Evolutionary conservation across 2,888 invertebrate genomes (phyloP), one percentile per base, ranked within the genome.

Genomic region (Drosophila mimetica): DNA sequence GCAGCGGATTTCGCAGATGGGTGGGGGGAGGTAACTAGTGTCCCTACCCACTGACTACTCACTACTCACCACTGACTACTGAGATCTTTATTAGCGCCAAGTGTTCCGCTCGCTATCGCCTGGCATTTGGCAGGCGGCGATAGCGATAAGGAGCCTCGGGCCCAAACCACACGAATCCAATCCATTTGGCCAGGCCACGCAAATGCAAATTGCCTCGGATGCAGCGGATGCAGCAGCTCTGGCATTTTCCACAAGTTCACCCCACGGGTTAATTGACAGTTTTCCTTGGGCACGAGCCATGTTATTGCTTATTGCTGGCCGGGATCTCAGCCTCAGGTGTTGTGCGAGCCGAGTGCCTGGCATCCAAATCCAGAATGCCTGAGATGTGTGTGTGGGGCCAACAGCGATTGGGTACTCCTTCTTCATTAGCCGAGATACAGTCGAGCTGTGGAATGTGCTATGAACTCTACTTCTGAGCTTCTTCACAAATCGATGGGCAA

Each of bases 191-290:
- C 25, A 9, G n/a, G 42, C 47, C 18, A 34, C 54, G 76, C 71
- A 75, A 79, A 87, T 86, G 77, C 53, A 82, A 66, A 81, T 74
- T 63, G 55, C 60, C 41, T 71, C 63, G 20, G 13, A n/a, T 61
- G 63, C 67, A 44, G 58, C 53, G 36, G 51, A 52, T 57, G 61
- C 63, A 18, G 48, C 58, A 30, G 34, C 46, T 57, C 63, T 60
- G 71, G 63, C 60, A 74, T 75, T 74, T 75, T 69, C 58, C 44
- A 55, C 71, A 64, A 70, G 79, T 75, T 84, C 85, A 77, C 48
- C 74, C 84, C 74, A 67, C 75, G 77, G 84, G 80, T 89, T 89
- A 90, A 89, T 90, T 89, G 89, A 88, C 89, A 89, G 89, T 81
- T 89, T 80, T 89, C 65, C 76, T 71, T 78, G 51, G 46, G 70